A percentile compares a stretch with the other conserved stretches of the same genome.
Evolutionary conservation across 2,113 vertebrate species (phyloP).

Genomic region (Daboia siamensis): DNA sequence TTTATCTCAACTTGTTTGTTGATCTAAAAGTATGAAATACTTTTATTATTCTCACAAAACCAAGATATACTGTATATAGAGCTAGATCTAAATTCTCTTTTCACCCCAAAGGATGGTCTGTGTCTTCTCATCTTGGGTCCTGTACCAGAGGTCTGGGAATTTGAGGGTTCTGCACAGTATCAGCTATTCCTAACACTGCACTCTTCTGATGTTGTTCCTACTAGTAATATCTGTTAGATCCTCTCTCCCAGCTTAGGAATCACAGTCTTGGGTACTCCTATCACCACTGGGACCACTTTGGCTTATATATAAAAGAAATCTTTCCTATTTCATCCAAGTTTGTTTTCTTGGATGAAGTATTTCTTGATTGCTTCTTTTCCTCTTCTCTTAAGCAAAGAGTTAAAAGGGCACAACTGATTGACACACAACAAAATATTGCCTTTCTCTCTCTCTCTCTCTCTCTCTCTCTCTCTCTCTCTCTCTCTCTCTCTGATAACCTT

Average conservation of each 20-base stretch:
- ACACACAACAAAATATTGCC: background rate
- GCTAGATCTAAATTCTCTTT: background rate
- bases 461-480: slow-evolving; percentile 20
- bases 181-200: background rate
- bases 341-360: background rate
- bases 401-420: background rate
- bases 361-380: background rate
- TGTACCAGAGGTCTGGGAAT: background rate
- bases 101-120: background rate
- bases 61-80: background rate
- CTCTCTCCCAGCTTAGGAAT: background rate
- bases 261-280: background rate
- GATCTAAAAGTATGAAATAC: background rate
- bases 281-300: background rate
- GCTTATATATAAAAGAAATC: background rate
- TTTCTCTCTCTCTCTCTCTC: slow-evolving; percentile 5
- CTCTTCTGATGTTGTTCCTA: background rate
- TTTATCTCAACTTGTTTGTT: background rate
- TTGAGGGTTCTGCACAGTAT: background rate
- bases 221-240: background rate
- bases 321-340: background rate
- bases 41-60: background rate
- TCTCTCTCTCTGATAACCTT: slow-evolving; percentile 17
- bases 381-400: background rate
- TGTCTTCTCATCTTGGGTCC: background rate